phyloP scores from a whole-genome alignment of 1,140 invertebrate species.

The Macrostomum lignano region DNA sequence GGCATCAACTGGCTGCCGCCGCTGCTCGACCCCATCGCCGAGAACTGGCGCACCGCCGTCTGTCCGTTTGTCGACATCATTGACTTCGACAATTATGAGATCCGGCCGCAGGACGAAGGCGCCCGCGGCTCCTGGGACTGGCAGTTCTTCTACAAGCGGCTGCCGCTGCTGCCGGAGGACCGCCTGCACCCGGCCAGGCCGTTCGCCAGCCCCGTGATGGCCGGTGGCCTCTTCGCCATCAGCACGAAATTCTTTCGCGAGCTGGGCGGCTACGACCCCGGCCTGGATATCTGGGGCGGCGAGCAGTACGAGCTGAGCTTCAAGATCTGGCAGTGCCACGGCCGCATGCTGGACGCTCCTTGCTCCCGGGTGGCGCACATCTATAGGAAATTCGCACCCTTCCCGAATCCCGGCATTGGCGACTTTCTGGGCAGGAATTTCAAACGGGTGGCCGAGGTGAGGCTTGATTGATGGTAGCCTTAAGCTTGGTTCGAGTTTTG shows the following conservation, averaged over 20 bases:
- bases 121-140: slow-evolving; percentile 77
- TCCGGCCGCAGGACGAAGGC: slow-evolving; percentile 49
- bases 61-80: slow-evolving; percentile 89
- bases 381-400: slow-evolving; percentile 26
- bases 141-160: slow-evolving; percentile 75
- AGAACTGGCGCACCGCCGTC: slow-evolving; percentile 54
- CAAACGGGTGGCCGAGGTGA: slow-evolving; percentile 34
- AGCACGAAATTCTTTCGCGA: slow-evolving; percentile 37
- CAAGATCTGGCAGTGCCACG: slow-evolving; percentile 38
- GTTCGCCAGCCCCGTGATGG: slow-evolving; percentile 46
- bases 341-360: slow-evolving; percentile 37
- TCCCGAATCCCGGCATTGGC: slow-evolving; percentile 76
- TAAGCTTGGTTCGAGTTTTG: too few relatives aligned
- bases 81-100: slow-evolving; percentile 65
- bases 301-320: slow-evolving; percentile 40
- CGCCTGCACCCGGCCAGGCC: slow-evolving; percentile 51
- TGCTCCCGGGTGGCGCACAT: slow-evolving; percentile 37
- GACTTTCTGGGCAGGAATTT: slow-evolving; percentile 31
- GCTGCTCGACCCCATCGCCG: slow-evolving; percentile 56
- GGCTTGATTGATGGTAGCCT: too few relatives aligned
- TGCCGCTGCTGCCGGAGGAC: slow-evolving; percentile 54
- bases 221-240: slow-evolving; percentile 40
- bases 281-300: slow-evolving; percentile 40
- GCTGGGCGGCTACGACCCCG: slow-evolving; percentile 37
- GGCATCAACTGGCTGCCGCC: slow-evolving; percentile 84